These are phyloP conservation scores for Ophion costatus DNA, from an alignment of 2,888 invertebrate species.

Conservation along the genomic window DNA sequence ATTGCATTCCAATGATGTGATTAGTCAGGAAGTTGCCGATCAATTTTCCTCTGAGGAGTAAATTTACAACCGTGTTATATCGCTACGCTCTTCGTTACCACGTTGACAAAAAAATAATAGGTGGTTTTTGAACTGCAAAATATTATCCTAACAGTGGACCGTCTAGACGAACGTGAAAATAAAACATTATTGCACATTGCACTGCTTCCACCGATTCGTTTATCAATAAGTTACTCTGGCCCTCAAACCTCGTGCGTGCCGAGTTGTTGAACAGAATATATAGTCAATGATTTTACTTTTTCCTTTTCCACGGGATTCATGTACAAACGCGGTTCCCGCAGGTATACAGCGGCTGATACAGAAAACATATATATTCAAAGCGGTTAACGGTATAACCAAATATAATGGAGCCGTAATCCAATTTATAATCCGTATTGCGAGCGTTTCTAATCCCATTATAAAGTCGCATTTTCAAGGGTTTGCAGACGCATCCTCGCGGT, in stretches of 20 bases:
- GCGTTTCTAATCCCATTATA: constrained; percentile 77
- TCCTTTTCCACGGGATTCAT: constrained; percentile 20
- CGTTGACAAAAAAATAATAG: too few relatives aligned
- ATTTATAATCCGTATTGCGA: constrained; percentile 77
- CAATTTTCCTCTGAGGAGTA: too few relatives aligned
- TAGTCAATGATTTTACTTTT: constrained; percentile 6
- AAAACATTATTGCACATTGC: too few relatives aligned
- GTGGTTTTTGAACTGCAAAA: too few relatives aligned
- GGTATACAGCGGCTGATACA: constrained; percentile 17
- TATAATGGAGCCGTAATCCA: constrained; percentile 75
- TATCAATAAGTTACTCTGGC: background rate
- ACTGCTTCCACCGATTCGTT: too few relatives aligned
- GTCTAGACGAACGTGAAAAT: too few relatives aligned
- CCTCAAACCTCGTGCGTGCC: background rate
- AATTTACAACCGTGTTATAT: too few relatives aligned
- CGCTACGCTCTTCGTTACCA: too few relatives aligned
- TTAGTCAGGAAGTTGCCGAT: too few relatives aligned
- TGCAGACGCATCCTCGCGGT: constrained; percentile 21
- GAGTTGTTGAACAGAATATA: background rate
- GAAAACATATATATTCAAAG: constrained; percentile 63
- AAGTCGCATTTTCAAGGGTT: constrained; percentile 74
- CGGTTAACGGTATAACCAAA: constrained; percentile 71
- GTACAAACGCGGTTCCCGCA: constrained; percentile 19
- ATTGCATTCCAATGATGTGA: too few relatives aligned
- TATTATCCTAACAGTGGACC: too few relatives aligned